A percentile compares a stretch with the other conserved stretches of the same genome.
These are phyloP conservation scores for Reticulitermes lucifugus DNA, from an alignment of 2,888 invertebrate genomes.

Conservation along the genomic window DNA sequence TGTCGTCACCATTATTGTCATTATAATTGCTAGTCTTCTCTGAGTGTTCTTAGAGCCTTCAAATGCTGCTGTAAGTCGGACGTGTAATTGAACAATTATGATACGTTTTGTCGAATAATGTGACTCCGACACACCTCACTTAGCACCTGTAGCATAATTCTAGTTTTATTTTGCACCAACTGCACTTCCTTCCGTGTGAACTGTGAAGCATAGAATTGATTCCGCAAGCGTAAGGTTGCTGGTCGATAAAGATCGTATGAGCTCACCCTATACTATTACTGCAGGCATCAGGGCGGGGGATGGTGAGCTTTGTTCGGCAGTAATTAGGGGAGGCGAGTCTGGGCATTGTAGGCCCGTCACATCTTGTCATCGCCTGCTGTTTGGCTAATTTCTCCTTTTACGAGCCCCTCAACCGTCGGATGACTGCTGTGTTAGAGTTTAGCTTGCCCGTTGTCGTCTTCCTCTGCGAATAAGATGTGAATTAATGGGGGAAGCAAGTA, in stretches of 20 bases:
- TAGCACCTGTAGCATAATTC: neutral
- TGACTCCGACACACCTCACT: too few species aligned
- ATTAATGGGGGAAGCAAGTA: constrained; percentile 23
- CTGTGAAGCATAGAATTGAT: neutral
- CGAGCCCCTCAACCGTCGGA: constrained; percentile 19
- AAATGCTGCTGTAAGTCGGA: too few species aligned
- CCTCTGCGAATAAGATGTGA: neutral
- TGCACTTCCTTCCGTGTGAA: neutral
- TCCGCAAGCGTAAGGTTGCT: neutral
- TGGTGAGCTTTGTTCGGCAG: constrained; percentile 43
- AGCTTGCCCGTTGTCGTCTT: neutral
- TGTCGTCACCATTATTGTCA: too few species aligned
- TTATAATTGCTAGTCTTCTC: too few species aligned
- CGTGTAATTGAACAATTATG: too few species aligned
- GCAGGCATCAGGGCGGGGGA: constrained; percentile 11
- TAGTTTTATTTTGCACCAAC: neutral
- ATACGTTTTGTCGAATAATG: too few species aligned
- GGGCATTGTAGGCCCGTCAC: constrained; percentile 47
- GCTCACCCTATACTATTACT: constrained; percentile 13
- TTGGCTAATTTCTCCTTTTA: constrained; percentile 43
- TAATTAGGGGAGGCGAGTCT: constrained; percentile 47
- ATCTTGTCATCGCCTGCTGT: constrained; percentile 50
- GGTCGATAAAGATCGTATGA: constrained; percentile 38
- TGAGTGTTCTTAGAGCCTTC: too few species aligned
- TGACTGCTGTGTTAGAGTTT: neutral